phyloP scores from a whole-genome alignment of 2,888 invertebrate genomes.

The Pocota personata region DNA sequence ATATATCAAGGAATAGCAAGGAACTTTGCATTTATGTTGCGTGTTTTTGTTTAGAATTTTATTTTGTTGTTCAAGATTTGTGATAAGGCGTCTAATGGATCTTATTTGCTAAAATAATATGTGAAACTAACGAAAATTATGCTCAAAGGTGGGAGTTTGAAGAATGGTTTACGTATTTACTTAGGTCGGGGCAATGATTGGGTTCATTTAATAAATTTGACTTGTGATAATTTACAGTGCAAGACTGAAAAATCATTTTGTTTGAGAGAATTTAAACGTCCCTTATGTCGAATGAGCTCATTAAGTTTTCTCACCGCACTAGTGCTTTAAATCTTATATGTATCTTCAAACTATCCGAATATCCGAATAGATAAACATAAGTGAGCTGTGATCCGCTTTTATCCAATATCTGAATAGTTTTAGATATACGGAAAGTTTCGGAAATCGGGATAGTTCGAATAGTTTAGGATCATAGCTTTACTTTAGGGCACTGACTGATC shows the following conservation, averaged over 20 bases:
- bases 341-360: too few relatives aligned
- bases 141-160: not conserved
- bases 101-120: conserved; percentile 18
- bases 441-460: too few relatives aligned
- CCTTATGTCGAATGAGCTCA: not conserved
- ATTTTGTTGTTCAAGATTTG: conserved; percentile 21
- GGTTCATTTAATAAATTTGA: not conserved
- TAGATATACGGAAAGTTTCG: too few relatives aligned
- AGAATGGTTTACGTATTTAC: not conserved
- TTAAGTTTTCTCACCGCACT: too few relatives aligned
- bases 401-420: too few relatives aligned
- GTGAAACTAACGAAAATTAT: not conserved
- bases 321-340: too few relatives aligned
- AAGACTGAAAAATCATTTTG: not conserved
- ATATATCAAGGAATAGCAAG: conserved; percentile 2
- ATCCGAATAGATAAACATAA: too few relatives aligned
- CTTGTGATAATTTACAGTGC: not conserved
- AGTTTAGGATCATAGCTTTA: too few relatives aligned
- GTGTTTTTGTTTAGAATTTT: conserved; percentile 43
- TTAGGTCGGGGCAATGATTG: not conserved
- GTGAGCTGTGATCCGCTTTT: too few relatives aligned
- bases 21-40: conserved; percentile 57
- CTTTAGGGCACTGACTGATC: too few relatives aligned
- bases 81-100: conserved; percentile 23
- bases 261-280: not conserved